Conservation (phyloP, 2,797 vertebrate species). For the Rhinophrynus dorsalis region DNA sequence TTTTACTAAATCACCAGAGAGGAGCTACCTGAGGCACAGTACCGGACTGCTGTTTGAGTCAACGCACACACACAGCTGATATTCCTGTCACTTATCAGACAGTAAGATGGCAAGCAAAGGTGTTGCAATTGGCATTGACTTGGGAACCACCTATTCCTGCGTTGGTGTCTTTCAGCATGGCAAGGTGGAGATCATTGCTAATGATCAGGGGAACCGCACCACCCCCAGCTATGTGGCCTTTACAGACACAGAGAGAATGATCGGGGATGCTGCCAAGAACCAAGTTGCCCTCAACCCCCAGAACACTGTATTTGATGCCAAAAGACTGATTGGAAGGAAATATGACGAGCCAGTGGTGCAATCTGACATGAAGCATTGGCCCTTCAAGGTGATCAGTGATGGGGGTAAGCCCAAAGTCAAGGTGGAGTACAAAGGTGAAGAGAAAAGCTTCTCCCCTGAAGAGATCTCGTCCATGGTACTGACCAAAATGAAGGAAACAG, state of each 20-base stretch:
- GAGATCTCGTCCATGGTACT: conserved; percentile 15
- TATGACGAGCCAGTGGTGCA: conserved; percentile 1
- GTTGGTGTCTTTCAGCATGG: conserved; percentile 8
- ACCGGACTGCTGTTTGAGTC: neutral
- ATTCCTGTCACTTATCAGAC: too few species aligned
- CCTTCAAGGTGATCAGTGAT: conserved; percentile 3
- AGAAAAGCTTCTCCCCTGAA: conserved; percentile 2
- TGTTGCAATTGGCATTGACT: neutral
- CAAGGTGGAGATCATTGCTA: conserved; percentile 22
- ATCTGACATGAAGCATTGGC: conserved; percentile 17
- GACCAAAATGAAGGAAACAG: conserved; percentile 10
- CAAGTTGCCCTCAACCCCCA: conserved; percentile 10
- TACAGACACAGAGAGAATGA: conserved; percentile 12
- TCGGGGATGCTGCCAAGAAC: conserved; percentile 14
- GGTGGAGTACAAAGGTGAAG: conserved; percentile 6
- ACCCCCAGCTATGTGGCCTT: conserved; percentile 15
- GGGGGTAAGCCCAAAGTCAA: conserved; percentile 4
- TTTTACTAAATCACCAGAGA: too few species aligned
- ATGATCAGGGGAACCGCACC: conserved; percentile 4
- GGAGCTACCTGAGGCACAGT: neutral
- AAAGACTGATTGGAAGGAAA: conserved; percentile 6
- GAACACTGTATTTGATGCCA: conserved; percentile 12
- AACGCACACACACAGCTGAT: neutral
- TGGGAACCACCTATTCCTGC: neutral
- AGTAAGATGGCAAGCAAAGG: neutral